A percentile compares a stretch with the other conserved stretches of the same genome.
These are phyloP conservation scores for Gnathonemus echidnorhynchus DNA, from an alignment of 2,113 vertebrate species.

Conservation along the genomic window DNA sequence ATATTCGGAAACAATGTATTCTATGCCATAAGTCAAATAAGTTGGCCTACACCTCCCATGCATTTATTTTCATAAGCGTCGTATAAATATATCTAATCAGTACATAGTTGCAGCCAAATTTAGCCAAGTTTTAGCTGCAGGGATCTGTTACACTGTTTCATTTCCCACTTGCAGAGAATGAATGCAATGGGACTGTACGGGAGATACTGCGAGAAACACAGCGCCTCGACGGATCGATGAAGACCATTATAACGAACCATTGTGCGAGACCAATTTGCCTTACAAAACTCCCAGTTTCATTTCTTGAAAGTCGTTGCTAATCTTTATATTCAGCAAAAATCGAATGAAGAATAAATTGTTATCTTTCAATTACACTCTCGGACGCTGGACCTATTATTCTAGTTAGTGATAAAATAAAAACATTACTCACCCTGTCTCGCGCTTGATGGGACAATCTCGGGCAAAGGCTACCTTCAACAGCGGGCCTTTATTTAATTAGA, in stretches of 20 bases:
- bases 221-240: background rate
- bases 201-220: background rate
- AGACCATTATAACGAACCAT: background rate
- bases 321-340: slow-evolving; percentile 66
- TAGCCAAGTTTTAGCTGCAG: background rate
- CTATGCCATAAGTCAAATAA: background rate
- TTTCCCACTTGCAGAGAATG: background rate
- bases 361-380: slow-evolving; percentile 74
- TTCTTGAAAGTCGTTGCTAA: slow-evolving; percentile 44
- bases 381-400: slow-evolving; percentile 76
- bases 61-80: background rate
- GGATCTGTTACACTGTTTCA: background rate
- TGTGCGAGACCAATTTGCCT: slow-evolving; percentile 22
- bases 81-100: background rate
- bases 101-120: background rate
- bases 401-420: slow-evolving; percentile 78
- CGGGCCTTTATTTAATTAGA: slow-evolving; percentile 27
- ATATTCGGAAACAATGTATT: background rate
- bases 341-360: slow-evolving; percentile 79
- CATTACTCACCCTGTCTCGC: slow-evolving; percentile 22
- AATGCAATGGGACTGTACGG: background rate
- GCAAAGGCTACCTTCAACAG: slow-evolving; percentile 13
- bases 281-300: slow-evolving; percentile 18
- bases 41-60: background rate
- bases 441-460: slow-evolving; percentile 17